Evolutionary conservation across 2,113 vertebrate species (phyloP).

Genomic region (Perccottus glenii): DNA sequence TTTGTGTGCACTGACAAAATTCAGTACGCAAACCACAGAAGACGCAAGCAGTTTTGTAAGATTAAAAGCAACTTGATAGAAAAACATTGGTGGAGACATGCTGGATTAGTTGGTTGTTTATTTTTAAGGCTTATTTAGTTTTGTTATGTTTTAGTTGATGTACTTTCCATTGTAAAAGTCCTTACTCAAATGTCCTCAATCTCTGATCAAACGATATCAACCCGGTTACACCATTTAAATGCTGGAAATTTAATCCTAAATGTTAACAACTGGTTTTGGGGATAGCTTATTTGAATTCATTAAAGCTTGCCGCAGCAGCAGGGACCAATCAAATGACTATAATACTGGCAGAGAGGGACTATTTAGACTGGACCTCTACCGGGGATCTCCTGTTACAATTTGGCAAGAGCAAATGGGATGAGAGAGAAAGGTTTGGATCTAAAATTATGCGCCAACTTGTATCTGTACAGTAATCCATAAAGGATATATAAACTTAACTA

Average conservation of each 20-base stretch:
- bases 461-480: not conserved
- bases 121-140: slow-evolving; percentile 34
- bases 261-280: slow-evolving; percentile 17
- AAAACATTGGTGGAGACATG: not conserved
- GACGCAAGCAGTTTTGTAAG: not conserved
- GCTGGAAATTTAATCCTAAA: slow-evolving; percentile 29
- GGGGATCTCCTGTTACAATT: slow-evolving; percentile 42
- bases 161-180: slow-evolving; percentile 22
- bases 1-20: not conserved
- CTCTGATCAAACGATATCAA: slow-evolving; percentile 43
- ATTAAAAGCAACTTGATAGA: not conserved
- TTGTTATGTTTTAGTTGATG: slow-evolving; percentile 31
- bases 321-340: slow-evolving; percentile 52
- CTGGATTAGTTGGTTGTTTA: slow-evolving; percentile 20
- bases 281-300: slow-evolving; percentile 45
- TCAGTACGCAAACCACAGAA: not conserved
- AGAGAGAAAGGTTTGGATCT: slow-evolving; percentile 13
- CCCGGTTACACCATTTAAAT: slow-evolving; percentile 24
- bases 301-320: slow-evolving; percentile 17
- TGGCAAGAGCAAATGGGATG: slow-evolving; percentile 28
- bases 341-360: slow-evolving; percentile 27
- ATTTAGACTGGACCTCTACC: slow-evolving; percentile 38
- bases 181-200: slow-evolving; percentile 29
- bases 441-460: slow-evolving; percentile 15
- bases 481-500: too few species aligned